Base-by-base conservation (phyloP, 1,140 invertebrate genomes). In the Riptortus pedestris region DNA sequence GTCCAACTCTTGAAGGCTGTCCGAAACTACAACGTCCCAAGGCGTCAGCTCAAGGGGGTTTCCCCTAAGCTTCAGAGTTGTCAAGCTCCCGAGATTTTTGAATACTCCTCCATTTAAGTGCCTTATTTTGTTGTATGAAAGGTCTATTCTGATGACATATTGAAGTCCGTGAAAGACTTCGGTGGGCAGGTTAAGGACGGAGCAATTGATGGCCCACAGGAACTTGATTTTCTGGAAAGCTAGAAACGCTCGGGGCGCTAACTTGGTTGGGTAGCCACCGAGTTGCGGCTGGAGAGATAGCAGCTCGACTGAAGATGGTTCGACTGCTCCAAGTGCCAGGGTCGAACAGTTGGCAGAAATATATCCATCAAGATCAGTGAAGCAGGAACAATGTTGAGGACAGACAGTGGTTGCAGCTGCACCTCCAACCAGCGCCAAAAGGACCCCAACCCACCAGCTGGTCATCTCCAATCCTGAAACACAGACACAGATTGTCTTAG, bases 141-240 rank as follows among this genome's bases (percentile, higher is more conserved):
- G 74, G 72, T 95, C 89, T 31, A 95, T 75, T 73, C 93, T 89
- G 31, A 92, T 88, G 47, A 94, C 78, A 63, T 91, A 86, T 51
- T 79, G 79, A 18, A 94, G 77, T 1, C 83, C 83, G 62, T 79
- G 81, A 69, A 94, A 87, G 0, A 89, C 87, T 62, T 83, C 80
- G 26, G 80, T 79, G 67, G 89, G 78, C 7, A 94, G 78, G 4
- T 78, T 76, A 64, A 81, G 76, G 7, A 94, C 80, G 61, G 81
- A 80, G 71, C 88, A 90, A 67, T 87, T 83, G 65, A 76, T 79
- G 48, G 93, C 70, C 38, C 66, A 66, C 14, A 71, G 47, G 29
- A 64, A 68, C 57, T 69, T 69, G 20, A 69, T 22, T 11, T 58
- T 62, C 9, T 62, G 38, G 52, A 70, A 68, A 4, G 51, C 18